phyloP scores from a whole-genome alignment of 2,113 vertebrate species.

The Struthidea cinerea region DNA sequence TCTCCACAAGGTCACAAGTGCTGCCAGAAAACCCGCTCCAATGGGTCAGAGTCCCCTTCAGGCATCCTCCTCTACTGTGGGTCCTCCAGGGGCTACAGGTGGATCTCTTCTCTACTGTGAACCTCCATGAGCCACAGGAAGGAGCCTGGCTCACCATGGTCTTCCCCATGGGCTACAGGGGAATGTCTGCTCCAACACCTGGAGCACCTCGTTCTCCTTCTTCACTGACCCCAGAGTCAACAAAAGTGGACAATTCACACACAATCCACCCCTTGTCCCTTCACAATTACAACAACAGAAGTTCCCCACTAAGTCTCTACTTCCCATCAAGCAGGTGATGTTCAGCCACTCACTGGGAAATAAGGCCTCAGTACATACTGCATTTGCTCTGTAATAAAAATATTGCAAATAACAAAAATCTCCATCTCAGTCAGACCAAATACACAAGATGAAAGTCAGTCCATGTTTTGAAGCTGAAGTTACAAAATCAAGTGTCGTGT shows the following conservation, averaged over 20 bases:
- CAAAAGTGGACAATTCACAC: background rate
- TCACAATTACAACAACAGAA: background rate
- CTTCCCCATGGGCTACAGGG: background rate
- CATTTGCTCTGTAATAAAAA: background rate
- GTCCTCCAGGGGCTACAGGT: background rate
- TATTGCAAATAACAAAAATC: background rate
- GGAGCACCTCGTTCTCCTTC: background rate
- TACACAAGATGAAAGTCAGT: background rate
- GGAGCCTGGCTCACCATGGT: background rate
- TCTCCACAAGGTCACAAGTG: fast-evolving
- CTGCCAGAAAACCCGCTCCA: background rate
- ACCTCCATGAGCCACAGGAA: background rate
- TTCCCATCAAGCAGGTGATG: background rate
- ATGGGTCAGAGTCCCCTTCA: background rate
- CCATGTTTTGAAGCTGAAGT: background rate
- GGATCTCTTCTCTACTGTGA: background rate
- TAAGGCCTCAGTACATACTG: too few species aligned
- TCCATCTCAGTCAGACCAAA: background rate
- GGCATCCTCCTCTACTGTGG: background rate
- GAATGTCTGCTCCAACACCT: background rate
- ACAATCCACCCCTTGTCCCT: background rate
- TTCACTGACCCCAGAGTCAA: background rate
- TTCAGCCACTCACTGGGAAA: background rate
- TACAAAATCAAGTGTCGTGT: background rate
- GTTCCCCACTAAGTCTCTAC: background rate